Evolutionary conservation across 2,797 vertebrate genomes (phyloP), one percentile per base, ranked within the genome.

Genomic region (Chromis chromis): DNA sequence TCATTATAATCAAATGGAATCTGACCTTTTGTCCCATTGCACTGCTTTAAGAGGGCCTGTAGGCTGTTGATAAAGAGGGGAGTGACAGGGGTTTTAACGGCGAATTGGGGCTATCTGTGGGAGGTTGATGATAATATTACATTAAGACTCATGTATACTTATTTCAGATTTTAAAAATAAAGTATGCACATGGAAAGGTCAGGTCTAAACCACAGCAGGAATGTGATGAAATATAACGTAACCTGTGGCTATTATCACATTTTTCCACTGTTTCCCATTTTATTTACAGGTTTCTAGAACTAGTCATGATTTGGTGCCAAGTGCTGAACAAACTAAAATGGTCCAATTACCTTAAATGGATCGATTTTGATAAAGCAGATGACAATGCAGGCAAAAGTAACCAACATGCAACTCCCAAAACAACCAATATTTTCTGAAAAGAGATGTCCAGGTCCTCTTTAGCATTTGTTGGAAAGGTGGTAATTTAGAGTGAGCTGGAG

Each of bases 1-100:
- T 80, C 91, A 86, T 84, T 94, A 70, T 90, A 94, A 40, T 52
- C 88, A 90, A 91, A 89, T 86, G 80, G 92, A 91, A 79, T 88
- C 71, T 86, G 88, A 92, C 86, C 89, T 94, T 94, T 89, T 84
- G 79, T 83, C 62, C 70, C 58, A 81, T 77, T 84, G 82, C 70
- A 36, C 68, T 72, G 65, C 65, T 86, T 73, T 84, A 89, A 92
- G 19, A 57, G 4, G 16, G 85, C 82, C 86, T 65, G 78, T 86
- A 74, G 89, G 79, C 84, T 74, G 68, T 74, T 85, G 78, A 82
- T 78, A 69, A 77, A 86, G 62, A 70, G 19, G 40, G 33, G 17
- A 78, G 42, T 59, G 65, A 50, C 66, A 44, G 7, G 56, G 58
- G 58, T 53, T 84, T 67, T 78, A 69, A 76, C 58, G 70, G 71